A percentile compares a stretch with the other conserved stretches of the same genome.
Evolutionary conservation across 2,797 vertebrate species (phyloP).

Genomic region (Vespertilio murinus): DNA sequence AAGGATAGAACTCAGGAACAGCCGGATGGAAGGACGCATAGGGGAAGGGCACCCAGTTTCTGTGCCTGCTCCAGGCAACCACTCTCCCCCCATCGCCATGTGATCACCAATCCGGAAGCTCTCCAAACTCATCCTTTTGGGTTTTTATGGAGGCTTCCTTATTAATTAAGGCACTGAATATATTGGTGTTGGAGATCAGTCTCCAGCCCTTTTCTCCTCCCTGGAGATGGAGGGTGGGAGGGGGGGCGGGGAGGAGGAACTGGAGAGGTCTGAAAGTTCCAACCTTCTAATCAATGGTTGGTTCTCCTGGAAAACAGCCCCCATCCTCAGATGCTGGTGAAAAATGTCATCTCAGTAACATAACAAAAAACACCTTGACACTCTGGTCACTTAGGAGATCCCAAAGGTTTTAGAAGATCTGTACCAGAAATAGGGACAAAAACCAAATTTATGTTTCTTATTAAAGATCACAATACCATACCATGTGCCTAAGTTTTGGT

Average conservation of each 20-base stretch:
- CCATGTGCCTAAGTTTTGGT: not conserved
- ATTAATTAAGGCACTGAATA: not conserved
- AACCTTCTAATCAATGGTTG: not conserved
- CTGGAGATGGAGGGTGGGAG: not conserved
- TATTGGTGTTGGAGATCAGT: not conserved
- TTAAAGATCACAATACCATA: not conserved
- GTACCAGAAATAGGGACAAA: not conserved
- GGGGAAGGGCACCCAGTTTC: not conserved
- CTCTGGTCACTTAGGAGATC: not conserved
- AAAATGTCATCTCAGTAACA: not conserved
- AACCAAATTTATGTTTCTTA: not conserved
- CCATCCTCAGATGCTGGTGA: no score
- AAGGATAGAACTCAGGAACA: not conserved
- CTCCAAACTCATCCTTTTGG: not conserved
- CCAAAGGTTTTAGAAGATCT: not conserved
- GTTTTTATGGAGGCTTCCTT: not conserved
- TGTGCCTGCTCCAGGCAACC: no score
- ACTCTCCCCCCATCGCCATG: rapidly evolving
- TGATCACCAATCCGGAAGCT: not conserved
- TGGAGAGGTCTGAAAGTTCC: not conserved
- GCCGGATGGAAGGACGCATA: not conserved
- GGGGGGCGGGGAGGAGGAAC: not conserved
- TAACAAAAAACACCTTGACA: not conserved
- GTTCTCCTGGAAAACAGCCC: not conserved
- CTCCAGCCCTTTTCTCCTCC: not conserved